These are phyloP conservation scores for Plebejus argus DNA, from an alignment of 2,888 invertebrate species.

Conservation along the genomic window DNA sequence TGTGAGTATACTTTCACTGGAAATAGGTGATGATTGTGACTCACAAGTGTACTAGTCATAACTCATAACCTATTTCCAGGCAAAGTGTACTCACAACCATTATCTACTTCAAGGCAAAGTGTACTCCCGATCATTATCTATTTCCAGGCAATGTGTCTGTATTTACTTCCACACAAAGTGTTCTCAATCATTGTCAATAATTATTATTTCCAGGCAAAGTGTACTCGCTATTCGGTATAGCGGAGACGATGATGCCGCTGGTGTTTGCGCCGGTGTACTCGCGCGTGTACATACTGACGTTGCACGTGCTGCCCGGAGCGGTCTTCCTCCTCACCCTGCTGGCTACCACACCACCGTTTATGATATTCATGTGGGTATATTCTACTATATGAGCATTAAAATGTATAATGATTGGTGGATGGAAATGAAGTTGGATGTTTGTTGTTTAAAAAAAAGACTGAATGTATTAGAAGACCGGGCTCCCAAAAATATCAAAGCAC, in stretches of 20 bases:
- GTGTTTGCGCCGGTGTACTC: constrained; percentile 87
- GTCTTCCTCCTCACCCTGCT: constrained; percentile 85
- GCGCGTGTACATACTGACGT: constrained; percentile 84
- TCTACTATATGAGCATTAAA: too few species aligned
- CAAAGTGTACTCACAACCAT: not conserved
- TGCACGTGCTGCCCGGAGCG: constrained; percentile 84
- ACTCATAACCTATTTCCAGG: too few species aligned
- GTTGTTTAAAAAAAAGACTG: too few species aligned
- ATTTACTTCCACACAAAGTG: not conserved
- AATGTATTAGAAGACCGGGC: too few species aligned
- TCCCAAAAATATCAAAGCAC: too few species aligned
- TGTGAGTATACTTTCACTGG: too few species aligned
- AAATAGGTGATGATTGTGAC: too few species aligned
- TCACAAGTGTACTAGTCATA: too few species aligned
- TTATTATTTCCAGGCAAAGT: constrained; percentile 82
- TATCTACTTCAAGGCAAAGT: constrained; percentile 81
- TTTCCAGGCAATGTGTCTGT: constrained; percentile 81
- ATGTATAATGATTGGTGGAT: too few species aligned
- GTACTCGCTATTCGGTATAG: constrained; percentile 86
- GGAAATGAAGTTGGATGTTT: too few species aligned
- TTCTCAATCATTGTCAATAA: not conserved
- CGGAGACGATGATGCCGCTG: constrained; percentile 86
- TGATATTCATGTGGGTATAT: constrained; percentile 81
- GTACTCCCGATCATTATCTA: constrained; percentile 69
- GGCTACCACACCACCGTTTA: constrained; percentile 83